Evolutionary conservation across 2,888 invertebrate genomes (phyloP).

Genomic region (Busseola fusca): DNA sequence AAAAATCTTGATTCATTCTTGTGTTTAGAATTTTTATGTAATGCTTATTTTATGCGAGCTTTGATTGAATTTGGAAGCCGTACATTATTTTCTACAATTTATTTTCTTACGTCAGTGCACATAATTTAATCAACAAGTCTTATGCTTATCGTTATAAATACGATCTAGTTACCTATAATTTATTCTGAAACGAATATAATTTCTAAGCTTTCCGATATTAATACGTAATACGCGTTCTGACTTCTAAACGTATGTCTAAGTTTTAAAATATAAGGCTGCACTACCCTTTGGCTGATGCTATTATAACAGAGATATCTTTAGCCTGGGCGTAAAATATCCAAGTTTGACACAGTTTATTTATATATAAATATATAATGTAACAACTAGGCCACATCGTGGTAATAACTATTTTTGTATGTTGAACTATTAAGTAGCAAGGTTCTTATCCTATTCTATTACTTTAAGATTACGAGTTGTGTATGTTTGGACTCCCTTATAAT

Average conservation of each 20-base stretch:
- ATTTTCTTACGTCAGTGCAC: conserved; percentile 49
- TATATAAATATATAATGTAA: neutral
- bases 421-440: neutral
- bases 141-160: conserved; percentile 53
- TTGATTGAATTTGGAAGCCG: conserved; percentile 28
- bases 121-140: conserved; percentile 47
- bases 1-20: conserved; percentile 22
- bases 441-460: neutral
- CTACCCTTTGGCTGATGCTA: conserved; percentile 40
- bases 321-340: neutral
- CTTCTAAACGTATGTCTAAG: conserved; percentile 41
- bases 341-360: neutral
- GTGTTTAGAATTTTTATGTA: conserved; percentile 29
- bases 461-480: neutral
- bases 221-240: conserved; percentile 40
- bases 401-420: neutral
- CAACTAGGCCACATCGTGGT: conserved; percentile 2
- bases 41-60: conserved; percentile 21
- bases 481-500: conserved; percentile 19
- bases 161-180: conserved; percentile 51
- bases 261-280: conserved; percentile 50
- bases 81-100: conserved; percentile 31
- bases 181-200: conserved; percentile 56
- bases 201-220: conserved; percentile 40
- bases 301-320: conserved; percentile 29